phyloP scores from a whole-genome alignment of 2,888 invertebrate species.

The Drosophila mayaguana region DNA sequence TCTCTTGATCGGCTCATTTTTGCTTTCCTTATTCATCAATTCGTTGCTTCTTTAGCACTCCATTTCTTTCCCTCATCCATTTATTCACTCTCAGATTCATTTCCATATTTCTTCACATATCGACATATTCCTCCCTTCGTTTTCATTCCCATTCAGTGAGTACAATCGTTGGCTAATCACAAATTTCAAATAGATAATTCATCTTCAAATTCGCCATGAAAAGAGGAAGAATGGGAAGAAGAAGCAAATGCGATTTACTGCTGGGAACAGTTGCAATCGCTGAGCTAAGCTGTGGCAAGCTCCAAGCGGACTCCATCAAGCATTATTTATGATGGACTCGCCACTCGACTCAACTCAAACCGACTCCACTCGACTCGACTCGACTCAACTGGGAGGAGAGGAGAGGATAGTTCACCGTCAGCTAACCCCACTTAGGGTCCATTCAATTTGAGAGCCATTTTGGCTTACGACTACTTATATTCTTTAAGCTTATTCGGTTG shows the following conservation, averaged over 20 bases:
- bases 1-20: background rate
- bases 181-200: conserved; percentile 4
- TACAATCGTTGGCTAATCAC: background rate
- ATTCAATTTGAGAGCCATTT: conserved; percentile 18
- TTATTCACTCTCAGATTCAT: background rate
- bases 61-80: background rate
- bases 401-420: background rate
- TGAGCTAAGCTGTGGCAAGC: conserved; percentile 1
- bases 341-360: background rate
- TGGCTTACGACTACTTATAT: conserved; percentile 25
- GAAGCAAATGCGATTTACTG: background rate
- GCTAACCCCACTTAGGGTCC: conserved; percentile 1
- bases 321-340: conserved; percentile 9
- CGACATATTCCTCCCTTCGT: background rate
- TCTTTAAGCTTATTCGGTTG: conserved; percentile 12
- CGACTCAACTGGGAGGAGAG: background rate
- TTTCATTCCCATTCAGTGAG: conserved; percentile 1
- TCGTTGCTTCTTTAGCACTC: background rate
- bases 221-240: background rate
- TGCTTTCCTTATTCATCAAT: background rate
- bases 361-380: background rate
- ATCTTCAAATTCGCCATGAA: background rate
- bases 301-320: conserved; percentile 1
- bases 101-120: background rate
- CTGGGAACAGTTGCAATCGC: conserved; percentile 1